Evolutionary conservation across 2,113 vertebrate species (phyloP), one percentile per base, ranked within the genome.

Genomic region (Cyanocitta stelleri): DNA sequence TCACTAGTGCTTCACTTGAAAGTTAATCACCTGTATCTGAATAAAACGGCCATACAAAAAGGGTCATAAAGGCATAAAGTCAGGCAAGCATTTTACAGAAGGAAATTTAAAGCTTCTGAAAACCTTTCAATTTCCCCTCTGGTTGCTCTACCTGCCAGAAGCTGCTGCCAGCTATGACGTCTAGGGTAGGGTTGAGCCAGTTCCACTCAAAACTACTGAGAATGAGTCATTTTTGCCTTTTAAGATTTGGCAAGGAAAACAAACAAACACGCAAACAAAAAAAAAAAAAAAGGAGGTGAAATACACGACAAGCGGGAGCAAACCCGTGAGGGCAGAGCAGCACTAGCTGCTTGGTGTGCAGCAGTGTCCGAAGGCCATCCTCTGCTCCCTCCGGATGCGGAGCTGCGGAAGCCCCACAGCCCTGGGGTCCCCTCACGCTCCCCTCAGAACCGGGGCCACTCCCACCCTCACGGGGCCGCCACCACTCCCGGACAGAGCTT

Each of bases 341-440:
- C 54, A 6, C 18, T 8, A 22, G 23, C n/a, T 59, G 58, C n/a
- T 59, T 26, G 22, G 10, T 26, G 7, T 26, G 58, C 58, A 59
- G 37, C 54, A 19, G 18, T 4, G 39, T 23, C 46, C 18, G 37
- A 44, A 54, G 12, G 37, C 32, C 6, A 6, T 26, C 21, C 32
- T 18, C 16, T 7, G 18, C 33, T 33, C 63, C 33, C 37, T 33
- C 22, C 14, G 15, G 37, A 61, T 33, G 12, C 14, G 14, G 46
- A 77, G 15, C 46, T 12, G 33, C 1, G 15, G 6, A 37, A 27
- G 3, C 14, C 7, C 35, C 19, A 3, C 9, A 3, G 4, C n/a
- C 27, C 35, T 5, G 4, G 2, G 0, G 8, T 7, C 11, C 21
- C 44, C 62, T 16, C n/a, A 8, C 2, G 6, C 3, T 15, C 35